phyloP scores from a whole-genome alignment of 2,797 vertebrate genomes.

The Mallotus villosus region DNA sequence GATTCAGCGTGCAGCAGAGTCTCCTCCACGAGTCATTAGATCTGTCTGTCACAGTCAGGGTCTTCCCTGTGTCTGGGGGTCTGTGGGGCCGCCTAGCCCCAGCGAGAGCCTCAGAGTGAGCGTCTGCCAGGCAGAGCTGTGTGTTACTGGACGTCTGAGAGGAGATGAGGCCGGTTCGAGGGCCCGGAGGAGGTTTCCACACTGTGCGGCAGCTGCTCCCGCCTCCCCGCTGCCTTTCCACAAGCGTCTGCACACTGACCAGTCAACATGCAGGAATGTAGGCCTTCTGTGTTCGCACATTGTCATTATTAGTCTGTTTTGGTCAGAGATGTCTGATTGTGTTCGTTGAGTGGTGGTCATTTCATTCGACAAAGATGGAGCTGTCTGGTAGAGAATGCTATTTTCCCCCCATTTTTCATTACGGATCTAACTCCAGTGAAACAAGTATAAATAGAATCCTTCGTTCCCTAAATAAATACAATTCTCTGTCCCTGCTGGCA shows the following conservation, averaged over 20 bases:
- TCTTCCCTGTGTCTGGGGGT: background rate
- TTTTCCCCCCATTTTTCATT: background rate
- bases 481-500: too few relatives aligned
- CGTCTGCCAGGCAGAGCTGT: background rate
- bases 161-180: background rate
- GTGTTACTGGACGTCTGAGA: background rate
- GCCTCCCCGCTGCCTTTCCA: background rate
- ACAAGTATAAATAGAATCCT: too few relatives aligned
- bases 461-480: too few relatives aligned
- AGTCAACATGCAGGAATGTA: background rate
- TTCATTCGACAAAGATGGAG: background rate
- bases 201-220: background rate
- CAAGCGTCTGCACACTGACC: background rate
- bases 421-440: background rate
- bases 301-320: background rate
- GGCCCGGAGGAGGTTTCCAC: background rate
- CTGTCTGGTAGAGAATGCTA: background rate
- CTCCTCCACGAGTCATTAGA: slow-evolving; percentile 32
- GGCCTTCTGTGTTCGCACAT: background rate
- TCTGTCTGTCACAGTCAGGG: slow-evolving; percentile 13
- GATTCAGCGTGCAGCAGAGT: slow-evolving; percentile 20
- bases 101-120: background rate
- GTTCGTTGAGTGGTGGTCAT: background rate
- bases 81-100: background rate
- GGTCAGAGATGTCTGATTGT: background rate